phyloP scores from a whole-genome alignment of 2,113 vertebrate genomes.

The Motacilla tschutschensis region DNA sequence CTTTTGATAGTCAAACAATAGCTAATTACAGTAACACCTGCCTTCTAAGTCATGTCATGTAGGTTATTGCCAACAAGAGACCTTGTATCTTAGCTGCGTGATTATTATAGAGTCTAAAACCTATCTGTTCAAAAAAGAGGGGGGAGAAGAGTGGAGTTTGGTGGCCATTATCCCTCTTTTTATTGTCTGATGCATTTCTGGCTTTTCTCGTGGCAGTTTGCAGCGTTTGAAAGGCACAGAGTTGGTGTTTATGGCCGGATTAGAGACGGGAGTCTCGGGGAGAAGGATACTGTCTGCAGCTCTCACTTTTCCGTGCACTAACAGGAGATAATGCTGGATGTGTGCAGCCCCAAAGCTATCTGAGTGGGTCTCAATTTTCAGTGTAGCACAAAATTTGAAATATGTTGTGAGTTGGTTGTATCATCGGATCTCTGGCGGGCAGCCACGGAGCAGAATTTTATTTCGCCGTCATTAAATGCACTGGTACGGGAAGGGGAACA shows the following conservation, averaged over 20 bases:
- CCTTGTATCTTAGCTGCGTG: constrained; percentile 82
- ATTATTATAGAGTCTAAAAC: constrained; percentile 71
- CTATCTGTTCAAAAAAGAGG: constrained; percentile 57
- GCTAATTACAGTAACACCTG: constrained; percentile 99
- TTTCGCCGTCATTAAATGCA: background rate
- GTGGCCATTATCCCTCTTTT: constrained; percentile 71
- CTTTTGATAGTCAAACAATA: constrained; percentile 99
- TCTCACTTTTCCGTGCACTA: background rate
- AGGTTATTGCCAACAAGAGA: constrained; percentile 88
- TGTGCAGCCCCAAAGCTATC: background rate
- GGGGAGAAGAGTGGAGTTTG: constrained; percentile 67
- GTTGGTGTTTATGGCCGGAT: constrained; percentile 6
- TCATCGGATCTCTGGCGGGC: background rate
- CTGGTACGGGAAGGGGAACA: background rate
- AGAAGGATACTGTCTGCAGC: background rate
- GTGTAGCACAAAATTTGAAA: background rate
- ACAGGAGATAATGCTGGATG: background rate
- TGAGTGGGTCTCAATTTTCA: background rate
- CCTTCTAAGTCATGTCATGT: constrained; percentile 88
- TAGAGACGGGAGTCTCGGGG: background rate
- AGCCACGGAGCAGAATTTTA: background rate
- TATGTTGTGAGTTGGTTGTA: background rate
- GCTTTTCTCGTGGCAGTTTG: constrained; percentile 6
- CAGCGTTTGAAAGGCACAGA: constrained; percentile 11
- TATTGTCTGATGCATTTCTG: constrained; percentile 52